Evolutionary conservation across 2,113 vertebrate genomes (phyloP).

Genomic region (Hiodon alosoides): DNA sequence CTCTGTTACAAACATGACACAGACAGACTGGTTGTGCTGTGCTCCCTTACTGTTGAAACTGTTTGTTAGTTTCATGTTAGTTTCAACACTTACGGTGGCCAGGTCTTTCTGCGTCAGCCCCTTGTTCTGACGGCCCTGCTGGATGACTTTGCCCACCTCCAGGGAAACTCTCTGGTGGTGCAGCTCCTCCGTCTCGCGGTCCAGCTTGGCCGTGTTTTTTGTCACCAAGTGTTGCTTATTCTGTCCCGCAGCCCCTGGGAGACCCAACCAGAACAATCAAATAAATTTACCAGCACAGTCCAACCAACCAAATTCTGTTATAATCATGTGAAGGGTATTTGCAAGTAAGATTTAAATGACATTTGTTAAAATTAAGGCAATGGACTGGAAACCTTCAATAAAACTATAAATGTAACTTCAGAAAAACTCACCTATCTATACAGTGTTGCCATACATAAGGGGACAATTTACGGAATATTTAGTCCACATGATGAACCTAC

Average conservation of each 20-base stretch:
- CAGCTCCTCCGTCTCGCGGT: constrained; percentile 90
- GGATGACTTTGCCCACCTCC: constrained; percentile 93
- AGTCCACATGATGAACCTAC: no score
- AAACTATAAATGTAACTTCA: no score
- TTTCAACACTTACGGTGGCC: constrained; percentile 76
- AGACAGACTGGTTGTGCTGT: no score
- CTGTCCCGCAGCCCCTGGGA: constrained; percentile 88
- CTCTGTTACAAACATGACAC: no score
- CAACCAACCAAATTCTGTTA: background rate
- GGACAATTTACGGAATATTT: no score
- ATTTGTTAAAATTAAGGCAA: no score
- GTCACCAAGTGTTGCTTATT: constrained; percentile 95
- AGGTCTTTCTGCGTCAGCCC: constrained; percentile 93
- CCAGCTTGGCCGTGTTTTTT: constrained; percentile 94
- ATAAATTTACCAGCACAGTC: background rate
- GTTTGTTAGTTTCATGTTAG: background rate
- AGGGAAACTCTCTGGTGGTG: constrained; percentile 87
- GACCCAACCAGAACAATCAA: background rate
- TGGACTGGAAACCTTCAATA: no score
- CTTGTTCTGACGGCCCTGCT: constrained; percentile 80
- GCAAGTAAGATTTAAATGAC: no score
- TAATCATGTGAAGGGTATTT: no score
- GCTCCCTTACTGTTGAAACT: no score
- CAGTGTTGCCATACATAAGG: no score
- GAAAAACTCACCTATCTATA: no score